Base-by-base conservation (phyloP, 2,888 invertebrate genomes). In the Timema podura region DNA sequence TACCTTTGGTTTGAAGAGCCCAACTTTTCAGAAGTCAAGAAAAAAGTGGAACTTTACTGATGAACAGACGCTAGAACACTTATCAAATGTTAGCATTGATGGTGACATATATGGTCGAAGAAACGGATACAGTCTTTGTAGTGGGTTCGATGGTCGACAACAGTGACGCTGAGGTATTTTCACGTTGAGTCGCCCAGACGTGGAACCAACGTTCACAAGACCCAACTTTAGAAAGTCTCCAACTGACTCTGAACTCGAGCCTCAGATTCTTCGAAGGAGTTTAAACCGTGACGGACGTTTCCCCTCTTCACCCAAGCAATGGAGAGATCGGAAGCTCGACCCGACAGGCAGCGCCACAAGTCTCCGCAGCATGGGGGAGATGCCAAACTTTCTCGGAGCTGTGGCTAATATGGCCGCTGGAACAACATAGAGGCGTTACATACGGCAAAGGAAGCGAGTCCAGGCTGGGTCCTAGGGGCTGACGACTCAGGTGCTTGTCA, bases 371-470 rank as follows among this genome's bases (percentile, higher is more conserved):
- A 73, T 78, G 47, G 76, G 75, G 54, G 79, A 77, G 74, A 70
- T 78, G 16, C 78, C 79, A 0, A 77, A 77, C 13, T 79, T 79
- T 69, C 49, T 76, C 61, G 73, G 70, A 51, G 71, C 30, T 10
- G 68, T 73, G 68, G 57, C 67, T 48, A 75, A 67, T 48, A 78
- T 81, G 80, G 76, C 71, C 80, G 80, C 72, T 82, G 81, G 81
- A 76, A 76, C 64, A 80, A 79, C 75, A 66, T 74, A 15, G 67
- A 67, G 49, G 47, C 44, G 45, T 51, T 64, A n/a, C 48, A 54
- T 15, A 6, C 49, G 44, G 67, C 48, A 13, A 30, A 57, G 15
- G 61, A 61, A 13, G 57, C 59, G 16, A 59, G 47, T 46, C 45
- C 64, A n/a, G n/a, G 51, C 75, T 79, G 79, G 81, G 77, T 79